Conservation (phyloP, 2,888 invertebrate genomes). For the Deroplatys truncata region DNA sequence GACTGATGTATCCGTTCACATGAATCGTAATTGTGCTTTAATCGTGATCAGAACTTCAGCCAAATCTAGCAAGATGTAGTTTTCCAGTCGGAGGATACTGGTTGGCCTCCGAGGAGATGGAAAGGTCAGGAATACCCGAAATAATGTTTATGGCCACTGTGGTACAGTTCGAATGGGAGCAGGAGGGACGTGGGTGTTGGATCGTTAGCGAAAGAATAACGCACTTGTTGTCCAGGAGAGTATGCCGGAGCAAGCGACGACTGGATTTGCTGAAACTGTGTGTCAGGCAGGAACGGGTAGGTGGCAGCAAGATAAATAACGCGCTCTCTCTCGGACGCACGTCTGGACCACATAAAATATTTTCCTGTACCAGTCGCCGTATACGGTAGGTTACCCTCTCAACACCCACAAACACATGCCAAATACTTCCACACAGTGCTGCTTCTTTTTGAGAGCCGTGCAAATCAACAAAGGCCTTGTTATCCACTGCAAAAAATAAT, state of each 20-base stretch:
- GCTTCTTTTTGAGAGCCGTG: background rate
- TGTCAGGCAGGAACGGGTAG: background rate
- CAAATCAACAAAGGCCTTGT: background rate
- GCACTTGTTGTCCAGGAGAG: background rate
- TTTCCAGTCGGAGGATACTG: no score
- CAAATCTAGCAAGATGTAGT: no score
- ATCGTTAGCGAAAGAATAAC: background rate
- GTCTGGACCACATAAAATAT: background rate
- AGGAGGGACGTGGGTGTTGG: background rate
- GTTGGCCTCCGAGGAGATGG: background rate
- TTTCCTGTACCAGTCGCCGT: background rate
- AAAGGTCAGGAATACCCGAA: background rate
- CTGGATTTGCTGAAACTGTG: background rate
- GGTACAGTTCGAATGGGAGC: no score
- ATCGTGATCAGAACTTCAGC: no score
- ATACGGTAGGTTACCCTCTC: background rate
- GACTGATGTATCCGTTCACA: no score
- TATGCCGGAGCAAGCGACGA: background rate
- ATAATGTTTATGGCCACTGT: background rate
- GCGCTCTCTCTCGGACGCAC: background rate
- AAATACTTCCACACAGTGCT: background rate
- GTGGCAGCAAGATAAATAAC: background rate
- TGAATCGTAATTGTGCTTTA: no score
- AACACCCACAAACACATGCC: background rate
- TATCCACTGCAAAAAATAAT: background rate